Conservation (phyloP, 1,140 invertebrate genomes). For the Oryctes rhinoceros region DNA sequence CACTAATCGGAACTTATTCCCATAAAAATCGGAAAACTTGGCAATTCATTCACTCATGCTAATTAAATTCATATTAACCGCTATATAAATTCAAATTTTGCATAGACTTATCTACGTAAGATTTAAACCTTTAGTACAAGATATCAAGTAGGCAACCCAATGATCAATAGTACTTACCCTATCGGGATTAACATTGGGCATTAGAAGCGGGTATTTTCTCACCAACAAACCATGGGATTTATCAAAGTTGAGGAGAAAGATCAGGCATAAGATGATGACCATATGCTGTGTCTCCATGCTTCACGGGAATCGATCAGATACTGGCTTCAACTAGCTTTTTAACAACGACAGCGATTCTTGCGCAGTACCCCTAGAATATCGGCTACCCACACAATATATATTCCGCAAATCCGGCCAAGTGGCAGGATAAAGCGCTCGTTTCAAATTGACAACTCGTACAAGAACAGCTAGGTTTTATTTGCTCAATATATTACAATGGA, state of each 20-base stretch:
- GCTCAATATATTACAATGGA: no score
- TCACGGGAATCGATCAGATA: constrained; percentile 12
- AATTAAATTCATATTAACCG: constrained; percentile 29
- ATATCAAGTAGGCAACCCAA: constrained; percentile 31
- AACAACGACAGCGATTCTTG: not conserved
- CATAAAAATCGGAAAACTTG: no score
- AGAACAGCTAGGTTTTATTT: no score
- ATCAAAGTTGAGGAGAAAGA: constrained; percentile 33
- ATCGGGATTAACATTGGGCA: constrained; percentile 76
- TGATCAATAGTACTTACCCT: constrained; percentile 64
- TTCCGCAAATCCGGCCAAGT: not conserved
- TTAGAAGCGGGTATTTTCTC: constrained; percentile 70
- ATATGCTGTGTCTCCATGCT: constrained; percentile 41
- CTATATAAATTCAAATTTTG: constrained; percentile 30
- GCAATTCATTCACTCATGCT: constrained; percentile 9
- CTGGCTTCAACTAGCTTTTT: not conserved
- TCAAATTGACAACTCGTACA: not conserved
- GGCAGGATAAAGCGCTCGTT: not conserved
- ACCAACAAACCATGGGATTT: constrained; percentile 48
- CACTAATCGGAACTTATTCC: constrained; percentile 29
- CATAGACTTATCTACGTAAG: not conserved
- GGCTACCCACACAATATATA: constrained; percentile 10
- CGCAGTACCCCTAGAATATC: constrained; percentile 30
- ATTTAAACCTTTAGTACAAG: no score
- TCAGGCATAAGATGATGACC: constrained; percentile 19